These are phyloP conservation scores for Uloborus plumipes DNA, from an alignment of 2,888 invertebrate species.

Conservation along the genomic window DNA sequence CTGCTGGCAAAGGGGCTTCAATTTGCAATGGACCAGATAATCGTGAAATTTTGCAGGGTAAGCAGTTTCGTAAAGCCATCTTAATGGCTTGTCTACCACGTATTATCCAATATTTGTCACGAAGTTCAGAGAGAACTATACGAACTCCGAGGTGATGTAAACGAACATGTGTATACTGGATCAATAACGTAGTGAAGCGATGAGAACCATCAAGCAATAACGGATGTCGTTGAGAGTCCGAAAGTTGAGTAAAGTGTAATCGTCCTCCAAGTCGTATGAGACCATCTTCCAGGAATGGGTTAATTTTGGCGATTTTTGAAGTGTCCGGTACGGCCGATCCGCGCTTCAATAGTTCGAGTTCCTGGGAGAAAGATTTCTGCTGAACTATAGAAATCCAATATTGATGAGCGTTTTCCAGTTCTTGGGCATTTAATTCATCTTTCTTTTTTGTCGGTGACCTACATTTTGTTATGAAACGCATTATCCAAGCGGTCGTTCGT, in stretches of 20 bases:
- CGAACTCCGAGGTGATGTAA: constrained; percentile 14
- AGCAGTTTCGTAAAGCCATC: neutral
- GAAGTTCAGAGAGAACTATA: constrained; percentile 14
- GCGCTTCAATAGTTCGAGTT: neutral
- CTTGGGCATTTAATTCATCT: neutral
- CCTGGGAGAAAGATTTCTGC: too few species aligned
- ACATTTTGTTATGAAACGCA: neutral
- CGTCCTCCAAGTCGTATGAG: constrained; percentile 8
- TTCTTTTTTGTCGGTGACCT: neutral
- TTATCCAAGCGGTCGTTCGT: neutral
- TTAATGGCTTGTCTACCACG: neutral
- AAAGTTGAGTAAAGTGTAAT: neutral
- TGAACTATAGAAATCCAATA: too few species aligned
- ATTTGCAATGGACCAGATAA: too few species aligned
- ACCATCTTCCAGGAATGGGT: neutral
- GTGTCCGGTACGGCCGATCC: neutral
- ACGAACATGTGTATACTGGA: neutral
- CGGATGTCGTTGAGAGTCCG: neutral
- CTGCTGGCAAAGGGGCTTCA: constrained; percentile 7
- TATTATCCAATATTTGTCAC: constrained; percentile 4
- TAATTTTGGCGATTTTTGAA: neutral
- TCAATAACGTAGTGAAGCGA: too few species aligned
- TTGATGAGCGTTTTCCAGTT: neutral
- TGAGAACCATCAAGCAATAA: too few species aligned
- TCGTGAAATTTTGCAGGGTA: constrained; percentile 1